phyloP scores from a whole-genome alignment of 2,113 vertebrate genomes.

The Scomber japonicus region DNA sequence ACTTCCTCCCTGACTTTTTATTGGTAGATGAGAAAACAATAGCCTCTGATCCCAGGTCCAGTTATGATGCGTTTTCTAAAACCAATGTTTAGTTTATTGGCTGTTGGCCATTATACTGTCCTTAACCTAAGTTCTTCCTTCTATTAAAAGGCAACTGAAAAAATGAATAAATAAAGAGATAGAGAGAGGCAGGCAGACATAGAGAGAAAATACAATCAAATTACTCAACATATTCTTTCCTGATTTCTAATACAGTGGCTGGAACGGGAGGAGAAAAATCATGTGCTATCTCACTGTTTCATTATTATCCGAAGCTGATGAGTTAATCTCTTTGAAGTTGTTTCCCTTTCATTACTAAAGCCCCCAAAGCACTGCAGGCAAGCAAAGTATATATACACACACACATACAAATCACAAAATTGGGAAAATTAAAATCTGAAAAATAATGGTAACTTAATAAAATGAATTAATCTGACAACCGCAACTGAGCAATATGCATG shows the following conservation, averaged over 20 bases:
- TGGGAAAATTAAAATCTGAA: conserved; percentile 54
- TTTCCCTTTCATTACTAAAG: conserved; percentile 79
- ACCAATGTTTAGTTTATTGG: conserved; percentile 17
- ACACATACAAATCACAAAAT: conserved; percentile 59
- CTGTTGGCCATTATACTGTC: conserved; percentile 41
- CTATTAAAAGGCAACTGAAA: conserved; percentile 36
- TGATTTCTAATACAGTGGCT: conserved; percentile 59
- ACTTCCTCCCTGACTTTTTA: conserved; percentile 52
- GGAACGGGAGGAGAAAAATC: conserved; percentile 43
- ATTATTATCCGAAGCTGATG: conserved; percentile 79
- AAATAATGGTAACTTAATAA: conserved; percentile 50
- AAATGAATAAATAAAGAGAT: conserved; percentile 1
- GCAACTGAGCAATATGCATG: conserved; percentile 11
- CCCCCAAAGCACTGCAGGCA: conserved; percentile 53
- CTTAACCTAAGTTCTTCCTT: conserved; percentile 43
- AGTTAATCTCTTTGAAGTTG: conserved; percentile 82
- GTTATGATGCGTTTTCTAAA: conserved; percentile 38
- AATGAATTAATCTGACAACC: conserved; percentile 40
- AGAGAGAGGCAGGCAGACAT: not conserved
- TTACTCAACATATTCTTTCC: conserved; percentile 58
- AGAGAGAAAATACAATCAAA: conserved; percentile 62
- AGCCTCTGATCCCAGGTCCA: conserved; percentile 43
- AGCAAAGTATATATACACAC: conserved; percentile 52
- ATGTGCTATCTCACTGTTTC: conserved; percentile 72
- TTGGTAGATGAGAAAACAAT: conserved; percentile 48